These are phyloP conservation scores for Lasioglossum pauxillum DNA, from an alignment of 2,888 invertebrate genomes.

Conservation along the genomic window DNA sequence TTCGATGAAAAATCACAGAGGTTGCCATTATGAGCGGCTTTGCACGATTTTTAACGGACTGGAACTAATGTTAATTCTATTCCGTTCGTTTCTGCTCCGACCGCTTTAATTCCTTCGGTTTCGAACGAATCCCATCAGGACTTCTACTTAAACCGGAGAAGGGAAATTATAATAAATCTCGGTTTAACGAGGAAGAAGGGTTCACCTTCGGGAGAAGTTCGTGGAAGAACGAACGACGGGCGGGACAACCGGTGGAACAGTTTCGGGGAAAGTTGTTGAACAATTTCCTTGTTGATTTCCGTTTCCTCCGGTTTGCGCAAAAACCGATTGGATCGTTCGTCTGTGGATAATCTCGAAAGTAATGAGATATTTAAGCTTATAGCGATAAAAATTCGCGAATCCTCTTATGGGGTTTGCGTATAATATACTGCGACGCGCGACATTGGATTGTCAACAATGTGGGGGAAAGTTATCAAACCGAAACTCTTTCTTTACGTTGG, in stretches of 20 bases:
- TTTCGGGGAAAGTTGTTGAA: not conserved
- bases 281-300: not conserved
- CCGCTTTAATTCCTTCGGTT: conserved; percentile 4
- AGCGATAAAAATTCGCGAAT: not conserved
- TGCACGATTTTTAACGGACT: conserved; percentile 6
- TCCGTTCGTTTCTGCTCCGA: not conserved
- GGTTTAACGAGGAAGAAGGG: conserved; percentile 7
- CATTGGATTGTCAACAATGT: not conserved
- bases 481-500: not conserved
- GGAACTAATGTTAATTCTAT: conserved; percentile 6
- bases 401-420: not conserved
- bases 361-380: not conserved
- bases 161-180: conserved; percentile 8
- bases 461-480: not conserved
- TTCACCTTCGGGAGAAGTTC: not conserved
- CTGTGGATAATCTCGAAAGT: not conserved
- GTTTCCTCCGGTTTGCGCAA: not conserved
- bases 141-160: not conserved
- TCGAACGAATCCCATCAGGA: not conserved
- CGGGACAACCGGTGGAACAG: not conserved
- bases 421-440: not conserved
- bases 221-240: not conserved
- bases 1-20: not conserved
- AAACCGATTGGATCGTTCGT: not conserved
- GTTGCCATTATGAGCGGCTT: not conserved